A percentile compares a stretch with the other conserved stretches of the same genome.
Evolutionary conservation across 2,888 invertebrate genomes (phyloP).

Genomic region (Argyresthia goedartella): DNA sequence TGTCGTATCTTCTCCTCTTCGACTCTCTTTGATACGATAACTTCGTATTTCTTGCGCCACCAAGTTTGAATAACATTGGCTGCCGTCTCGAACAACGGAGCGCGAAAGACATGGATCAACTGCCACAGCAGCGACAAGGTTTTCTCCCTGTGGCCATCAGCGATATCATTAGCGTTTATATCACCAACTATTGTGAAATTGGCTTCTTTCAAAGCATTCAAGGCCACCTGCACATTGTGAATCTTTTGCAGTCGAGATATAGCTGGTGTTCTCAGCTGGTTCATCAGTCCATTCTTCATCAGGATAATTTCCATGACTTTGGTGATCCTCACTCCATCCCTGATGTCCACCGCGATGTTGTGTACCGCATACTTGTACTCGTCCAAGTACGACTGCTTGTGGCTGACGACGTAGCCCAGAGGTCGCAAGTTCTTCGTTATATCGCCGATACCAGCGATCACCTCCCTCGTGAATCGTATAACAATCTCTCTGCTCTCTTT

Average conservation of each 20-base stretch:
- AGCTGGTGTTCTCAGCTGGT: conserved; percentile 82
- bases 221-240: conserved; percentile 85
- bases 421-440: conserved; percentile 83
- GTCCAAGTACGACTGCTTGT: conserved; percentile 86
- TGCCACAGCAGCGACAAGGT: conserved; percentile 91
- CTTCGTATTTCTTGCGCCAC: conserved; percentile 77
- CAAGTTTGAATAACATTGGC: conserved; percentile 76
- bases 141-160: conserved; percentile 90
- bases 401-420: conserved; percentile 80
- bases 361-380: conserved; percentile 91
- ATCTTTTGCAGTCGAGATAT: conserved; percentile 89
- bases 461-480: conserved; percentile 81
- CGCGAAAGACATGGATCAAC: conserved; percentile 86
- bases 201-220: conserved; percentile 74
- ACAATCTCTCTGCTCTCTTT: conserved; percentile 86
- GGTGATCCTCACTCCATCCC: conserved; percentile 89
- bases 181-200: conserved; percentile 74
- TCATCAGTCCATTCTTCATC: conserved; percentile 75
- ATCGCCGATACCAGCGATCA: conserved; percentile 86
- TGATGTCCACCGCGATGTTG: conserved; percentile 82
- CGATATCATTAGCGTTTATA: conserved; percentile 83
- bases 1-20: conserved; percentile 35
- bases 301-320: conserved; percentile 86
- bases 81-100: conserved; percentile 78
- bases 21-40: conserved; percentile 57